phyloP scores from a whole-genome alignment of 2,888 invertebrate genomes.

The Macroteleia sp. region DNA sequence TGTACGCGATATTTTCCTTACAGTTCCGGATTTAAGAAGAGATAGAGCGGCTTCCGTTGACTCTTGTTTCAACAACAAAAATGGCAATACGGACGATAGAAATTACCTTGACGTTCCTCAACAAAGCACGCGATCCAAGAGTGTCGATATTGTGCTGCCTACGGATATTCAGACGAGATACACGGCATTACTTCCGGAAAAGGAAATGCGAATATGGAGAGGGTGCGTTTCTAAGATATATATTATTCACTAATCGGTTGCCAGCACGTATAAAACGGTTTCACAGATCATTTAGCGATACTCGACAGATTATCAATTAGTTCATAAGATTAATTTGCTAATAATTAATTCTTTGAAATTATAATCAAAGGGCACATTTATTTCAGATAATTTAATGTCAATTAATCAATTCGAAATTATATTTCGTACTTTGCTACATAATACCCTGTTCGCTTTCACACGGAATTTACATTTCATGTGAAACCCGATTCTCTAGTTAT shows the following conservation, averaged over 20 bases:
- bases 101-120: conserved; percentile 90
- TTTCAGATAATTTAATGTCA: conserved; percentile 7
- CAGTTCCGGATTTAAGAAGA: conserved; percentile 92
- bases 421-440: neutral
- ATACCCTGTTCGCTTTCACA: conserved; percentile 4
- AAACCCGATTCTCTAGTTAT: conserved; percentile 25
- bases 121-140: conserved; percentile 89
- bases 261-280: too few relatives aligned
- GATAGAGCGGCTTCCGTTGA: conserved; percentile 95
- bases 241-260: too few relatives aligned
- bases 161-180: conserved; percentile 93
- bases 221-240: conserved; percentile 81
- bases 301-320: too few relatives aligned
- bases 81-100: conserved; percentile 88
- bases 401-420: conserved; percentile 12
- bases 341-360: too few relatives aligned
- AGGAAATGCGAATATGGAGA: conserved; percentile 77
- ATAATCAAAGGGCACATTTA: neutral
- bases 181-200: conserved; percentile 87
- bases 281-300: too few relatives aligned
- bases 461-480: conserved; percentile 17
- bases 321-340: too few relatives aligned
- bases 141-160: conserved; percentile 94
- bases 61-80: conserved; percentile 92
- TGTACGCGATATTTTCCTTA: conserved; percentile 90